Evolutionary conservation across 2,113 vertebrate genomes (phyloP), one percentile per base, ranked within the genome.

Genomic region (Halcyon senegalensis): DNA sequence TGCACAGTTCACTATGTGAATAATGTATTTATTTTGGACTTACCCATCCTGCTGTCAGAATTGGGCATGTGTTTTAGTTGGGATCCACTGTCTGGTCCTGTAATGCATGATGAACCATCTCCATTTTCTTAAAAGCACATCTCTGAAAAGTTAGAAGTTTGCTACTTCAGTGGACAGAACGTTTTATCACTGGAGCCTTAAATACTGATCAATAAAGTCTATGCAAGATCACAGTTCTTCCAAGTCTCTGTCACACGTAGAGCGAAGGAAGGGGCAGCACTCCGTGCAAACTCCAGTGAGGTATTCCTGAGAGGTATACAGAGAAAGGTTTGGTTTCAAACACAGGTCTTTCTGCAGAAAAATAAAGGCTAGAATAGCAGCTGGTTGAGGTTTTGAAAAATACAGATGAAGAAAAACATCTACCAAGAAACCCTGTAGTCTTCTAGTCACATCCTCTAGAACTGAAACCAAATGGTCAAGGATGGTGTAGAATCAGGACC

Each of bases 1-100:
- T 76, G 35, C 28, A 92, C 53, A 25, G 27, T 58, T 92, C n/a
- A 50, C 24, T 69, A 19, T 8, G 11, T 25, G 51, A 89, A 69
- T 18, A 69, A 8, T 2, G 0, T 5, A 35, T 70, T 77, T 55
- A 28, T 75, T 87, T 64, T 66, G 39, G 74, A 85, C 33, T 92
- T 68, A 80, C 20, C 44, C 18, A 51, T 35, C 21, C 31, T 60
- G 39, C 51, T 31, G 24, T 89, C 28, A 55, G 51, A 84, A 58
- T 3, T 18, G 17, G 28, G 14, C 10, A 12, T 0, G 0, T 28
- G n/a, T 48, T 69, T 66, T 11, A 74, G 60, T 53, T 31, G 48
- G 63, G n/a, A 94, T 67, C 23, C 16, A 7, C 11, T 6, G 1
- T 18, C 39, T 28, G 12, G 46, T 50, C 46, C 50, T 50, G 33